phyloP scores from a whole-genome alignment of 2,113 vertebrate species.

The Myrmecophaga tridactyla region DNA sequence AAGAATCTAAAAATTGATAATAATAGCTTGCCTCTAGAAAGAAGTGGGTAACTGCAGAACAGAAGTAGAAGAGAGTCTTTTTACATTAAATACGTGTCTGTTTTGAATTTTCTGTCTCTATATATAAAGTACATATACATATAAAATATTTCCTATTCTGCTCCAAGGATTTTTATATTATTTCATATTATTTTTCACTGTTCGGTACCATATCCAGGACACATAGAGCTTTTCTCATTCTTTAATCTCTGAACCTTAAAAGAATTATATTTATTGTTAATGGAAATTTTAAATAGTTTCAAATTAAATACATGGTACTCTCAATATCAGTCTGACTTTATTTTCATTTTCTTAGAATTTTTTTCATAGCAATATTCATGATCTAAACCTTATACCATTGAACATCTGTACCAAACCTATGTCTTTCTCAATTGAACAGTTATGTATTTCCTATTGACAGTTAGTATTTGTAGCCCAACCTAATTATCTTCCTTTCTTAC shows the following conservation, averaged over 20 bases:
- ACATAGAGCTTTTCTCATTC: not conserved
- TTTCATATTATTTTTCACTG: not conserved
- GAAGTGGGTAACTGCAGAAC: not conserved
- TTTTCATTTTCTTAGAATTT: slow-evolving; percentile 23
- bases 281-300: not conserved
- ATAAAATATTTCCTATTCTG: not conserved
- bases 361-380: not conserved
- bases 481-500: slow-evolving; percentile 9
- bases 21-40: not conserved
- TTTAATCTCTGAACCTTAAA: not conserved
- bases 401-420: not conserved
- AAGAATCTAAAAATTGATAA: not conserved
- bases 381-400: not conserved
- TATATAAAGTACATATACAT: not conserved
- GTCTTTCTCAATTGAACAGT: not conserved
- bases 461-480: not conserved
- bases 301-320: not conserved
- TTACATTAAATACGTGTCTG: not conserved
- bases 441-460: not conserved
- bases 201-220: not conserved
- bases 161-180: not conserved
- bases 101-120: not conserved
- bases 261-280: slow-evolving; percentile 5
- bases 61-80: not conserved
- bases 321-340: not conserved